Base-by-base conservation (phyloP, 1,140 invertebrate genomes). In the Octopus bimaculoides region DNA sequence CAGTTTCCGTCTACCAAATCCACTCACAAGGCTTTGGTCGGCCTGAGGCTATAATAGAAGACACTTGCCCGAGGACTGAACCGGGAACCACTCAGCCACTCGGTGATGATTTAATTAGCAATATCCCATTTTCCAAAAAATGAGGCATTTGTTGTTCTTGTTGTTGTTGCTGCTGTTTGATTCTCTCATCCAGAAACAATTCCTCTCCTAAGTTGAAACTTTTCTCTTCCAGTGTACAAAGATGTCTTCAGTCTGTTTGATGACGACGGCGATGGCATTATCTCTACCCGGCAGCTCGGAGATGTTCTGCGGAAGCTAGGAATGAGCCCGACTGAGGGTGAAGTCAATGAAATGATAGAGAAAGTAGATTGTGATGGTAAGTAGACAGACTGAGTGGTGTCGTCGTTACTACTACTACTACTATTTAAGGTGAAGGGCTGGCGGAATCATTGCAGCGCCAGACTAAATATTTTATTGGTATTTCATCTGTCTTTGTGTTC, bases 331-430 rank as follows among this genome's bases (percentile, higher is more conserved):
- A 99, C 98, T 88, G 98, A 99, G 92, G 97, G 97, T 74, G 98
- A 99, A 91, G 93, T 99, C 69, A 97, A 99, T 91, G 97, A 99
- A 91, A 99, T 99, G 97, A 99, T 99, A 91, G 99, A 99, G 91
- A 98, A 99, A 93, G 97, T 99, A 81, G 98, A 99, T 92, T 97
- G 97, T 87, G 98, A 99, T 91, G 97, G 98, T 98, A 92, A 91
- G 93, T 92, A 80, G 71, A 41, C 26, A 41, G 26, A 3, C 26
- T 41, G 26, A 41, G 26, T 41, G 26, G 26, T 41, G 26, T 41
- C 3, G 26, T 3, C 26, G 3, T 41, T 41, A 41, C 26, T 41
- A 41, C 26, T 41, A 0, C 26, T 41, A 41, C 26, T 41, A 0
- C 26, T 41, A 41, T 41, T 41, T 41, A 41, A 41, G 26, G 26